Evolutionary conservation across 1,140 invertebrate species (phyloP).

Genomic region (Ceratitis capitata): DNA sequence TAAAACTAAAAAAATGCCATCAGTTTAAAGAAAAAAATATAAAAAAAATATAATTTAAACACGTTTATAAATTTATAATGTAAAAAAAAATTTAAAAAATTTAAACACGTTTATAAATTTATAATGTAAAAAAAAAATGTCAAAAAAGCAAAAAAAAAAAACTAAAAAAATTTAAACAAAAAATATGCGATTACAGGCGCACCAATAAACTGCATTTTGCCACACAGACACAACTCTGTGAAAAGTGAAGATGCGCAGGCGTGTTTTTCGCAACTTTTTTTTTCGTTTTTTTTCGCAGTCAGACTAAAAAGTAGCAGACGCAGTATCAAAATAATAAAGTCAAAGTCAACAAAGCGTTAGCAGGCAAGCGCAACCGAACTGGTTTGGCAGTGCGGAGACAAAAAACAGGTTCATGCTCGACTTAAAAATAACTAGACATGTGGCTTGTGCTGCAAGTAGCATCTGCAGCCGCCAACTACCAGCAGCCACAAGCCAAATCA

Average conservation of each 20-base stretch:
- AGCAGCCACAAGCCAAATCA: too few relatives aligned
- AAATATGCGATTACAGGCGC: too few relatives aligned
- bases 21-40: not conserved
- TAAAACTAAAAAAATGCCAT: not conserved
- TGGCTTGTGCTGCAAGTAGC: not conserved
- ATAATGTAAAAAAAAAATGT: not conserved
- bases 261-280: not conserved
- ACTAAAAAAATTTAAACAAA: not conserved
- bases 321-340: too few relatives aligned
- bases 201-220: not conserved
- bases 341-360: not conserved
- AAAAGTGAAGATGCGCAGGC: conserved; percentile 34
- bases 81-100: not conserved
- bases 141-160: not conserved
- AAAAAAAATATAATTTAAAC: not conserved
- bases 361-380: too few relatives aligned
- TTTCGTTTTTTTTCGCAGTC: too few relatives aligned
- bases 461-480: not conserved
- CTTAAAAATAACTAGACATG: conserved; percentile 20
- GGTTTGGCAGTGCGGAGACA: too few relatives aligned
- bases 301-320: not conserved
- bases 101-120: not conserved
- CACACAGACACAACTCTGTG: not conserved
- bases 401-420: conserved; percentile 9
- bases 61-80: not conserved